phyloP scores from a whole-genome alignment of 2,797 vertebrate genomes.

The Tokudaia muenninki region DNA sequence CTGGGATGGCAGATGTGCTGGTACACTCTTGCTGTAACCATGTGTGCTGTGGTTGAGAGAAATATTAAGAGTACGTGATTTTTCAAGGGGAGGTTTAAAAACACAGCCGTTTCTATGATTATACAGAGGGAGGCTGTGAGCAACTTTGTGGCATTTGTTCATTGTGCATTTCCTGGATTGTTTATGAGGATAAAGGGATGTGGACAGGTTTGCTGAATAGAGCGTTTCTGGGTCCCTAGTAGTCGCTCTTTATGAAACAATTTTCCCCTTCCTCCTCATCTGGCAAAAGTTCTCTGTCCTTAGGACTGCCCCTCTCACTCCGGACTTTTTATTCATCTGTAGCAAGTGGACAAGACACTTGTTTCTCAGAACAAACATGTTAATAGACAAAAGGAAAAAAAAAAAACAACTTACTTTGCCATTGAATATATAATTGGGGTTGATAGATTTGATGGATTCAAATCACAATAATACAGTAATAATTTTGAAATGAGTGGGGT shows the following conservation, averaged over 20 bases:
- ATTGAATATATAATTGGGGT: slow-evolving; percentile 45
- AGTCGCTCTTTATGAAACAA: slow-evolving; percentile 82
- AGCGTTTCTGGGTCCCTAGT: slow-evolving; percentile 66
- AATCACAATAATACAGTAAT: slow-evolving; percentile 52
- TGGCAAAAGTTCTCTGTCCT: slow-evolving; percentile 75
- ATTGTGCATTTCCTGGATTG: slow-evolving; percentile 79
- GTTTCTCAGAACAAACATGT: slow-evolving; percentile 79
- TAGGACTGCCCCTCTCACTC: slow-evolving; percentile 75
- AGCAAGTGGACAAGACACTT: slow-evolving; percentile 81
- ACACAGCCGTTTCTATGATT: slow-evolving; percentile 70
- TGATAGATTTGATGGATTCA: slow-evolving; percentile 61
- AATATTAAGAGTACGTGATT: slow-evolving; percentile 63
- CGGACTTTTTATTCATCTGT: slow-evolving; percentile 83
- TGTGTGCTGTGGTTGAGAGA: slow-evolving; percentile 77
- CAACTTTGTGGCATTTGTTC: slow-evolving; percentile 76
- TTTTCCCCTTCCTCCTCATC: slow-evolving; percentile 80
- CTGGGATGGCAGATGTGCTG: slow-evolving; percentile 78
- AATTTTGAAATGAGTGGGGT: slow-evolving; percentile 59
- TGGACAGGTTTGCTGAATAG: slow-evolving; percentile 80
- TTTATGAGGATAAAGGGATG: slow-evolving; percentile 79
- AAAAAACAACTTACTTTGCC: not conserved
- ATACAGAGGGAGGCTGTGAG: slow-evolving; percentile 75
- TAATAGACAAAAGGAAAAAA: slow-evolving; percentile 58
- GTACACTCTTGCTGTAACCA: slow-evolving; percentile 77
- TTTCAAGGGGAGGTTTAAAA: slow-evolving; percentile 76